Evolutionary conservation across 2,888 invertebrate species (phyloP), one percentile per base, ranked within the genome.

Genomic region (Melitaea athalia): DNA sequence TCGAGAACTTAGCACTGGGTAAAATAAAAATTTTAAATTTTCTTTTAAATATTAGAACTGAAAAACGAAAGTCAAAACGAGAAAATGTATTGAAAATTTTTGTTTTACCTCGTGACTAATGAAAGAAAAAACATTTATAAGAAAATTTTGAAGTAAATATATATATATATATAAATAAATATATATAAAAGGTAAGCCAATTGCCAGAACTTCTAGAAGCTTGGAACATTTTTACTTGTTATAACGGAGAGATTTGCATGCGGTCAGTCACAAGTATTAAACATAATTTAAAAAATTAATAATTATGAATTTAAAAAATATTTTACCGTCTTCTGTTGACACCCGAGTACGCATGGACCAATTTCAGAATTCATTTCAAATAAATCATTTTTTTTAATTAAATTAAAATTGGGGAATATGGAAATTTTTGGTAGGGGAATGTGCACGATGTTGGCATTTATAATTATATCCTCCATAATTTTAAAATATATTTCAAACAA

Each of bases 241-340:
- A 87, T 82, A 52, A 83, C 80, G 79, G 75, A 80, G 82, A 83
- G 79, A 80, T 74, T 82, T 75, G 90, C 92, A 92, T 92, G 92
- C 92, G 83, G 92, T 92, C 87, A 92, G 91, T 92, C 88, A 92
- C 91, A 90, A 86, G 79, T 78, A 80, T 81, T 80, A 86, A 84
- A 83, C 85, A 82, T 83, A 79, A 83, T 85, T 81, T 85, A 80
- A 87, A 57, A 81, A 86, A 71, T 79, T 59, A 67, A 64, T 64
- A 70, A 73, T 76, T 76, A 85, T 82, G 82, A 86, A 24, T 82
- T 80, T 68, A 87, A 89, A 88, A 86, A 88, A 86, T 76, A 64
- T 84, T 85, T 92, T 92, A 92, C 92, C 92, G 88, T 92, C 92
- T 88, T 92, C 92, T 92, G 91, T 84, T 81, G 87, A 87, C 89